Percentiles rank a stretch among this genome's conserved stretches.
These are phyloP conservation scores for Ornithorhynchus anatinus DNA, from an alignment of 2,113 vertebrate species.

Conservation along the genomic window DNA sequence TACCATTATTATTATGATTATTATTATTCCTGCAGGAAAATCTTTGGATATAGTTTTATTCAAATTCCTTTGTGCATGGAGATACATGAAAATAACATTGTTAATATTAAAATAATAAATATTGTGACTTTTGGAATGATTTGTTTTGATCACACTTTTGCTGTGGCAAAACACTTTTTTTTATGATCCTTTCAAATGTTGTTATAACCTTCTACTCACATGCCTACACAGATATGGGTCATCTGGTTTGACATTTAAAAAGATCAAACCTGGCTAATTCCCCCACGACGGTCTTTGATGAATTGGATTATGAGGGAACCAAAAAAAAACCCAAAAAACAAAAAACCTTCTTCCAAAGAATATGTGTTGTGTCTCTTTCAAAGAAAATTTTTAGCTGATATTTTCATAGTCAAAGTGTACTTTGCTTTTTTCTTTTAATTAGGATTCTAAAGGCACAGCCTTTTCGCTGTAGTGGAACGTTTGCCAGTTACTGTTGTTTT, in stretches of 20 bases:
- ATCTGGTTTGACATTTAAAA: constrained; percentile 17
- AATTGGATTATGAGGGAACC: constrained; percentile 10
- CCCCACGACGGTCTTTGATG: constrained; percentile 13
- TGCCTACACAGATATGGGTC: constrained; percentile 7
- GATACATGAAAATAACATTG: constrained; percentile 36
- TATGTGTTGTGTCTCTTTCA: constrained; percentile 15
- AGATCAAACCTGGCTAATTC: constrained; percentile 15
- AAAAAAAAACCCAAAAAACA: no score
- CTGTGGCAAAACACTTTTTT: constrained; percentile 36
- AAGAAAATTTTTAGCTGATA: constrained; percentile 8
- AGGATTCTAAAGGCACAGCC: no score
- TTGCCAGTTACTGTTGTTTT: no score
- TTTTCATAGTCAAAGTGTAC: background rate
- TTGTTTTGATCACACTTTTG: constrained; percentile 35
- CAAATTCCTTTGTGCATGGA: no score
- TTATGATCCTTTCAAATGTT: constrained; percentile 28
- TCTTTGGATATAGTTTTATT: constrained; percentile 32
- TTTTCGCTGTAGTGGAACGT: no score
- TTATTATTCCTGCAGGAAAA: background rate
- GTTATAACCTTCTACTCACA: constrained; percentile 19
- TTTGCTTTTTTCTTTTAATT: background rate
- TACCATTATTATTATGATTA: no score
- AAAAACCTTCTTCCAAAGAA: constrained; percentile 5
- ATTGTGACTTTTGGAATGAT: constrained; percentile 35
- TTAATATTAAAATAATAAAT: constrained; percentile 50